Percentiles rank a stretch among this genome's conserved stretches.
These are phyloP conservation scores for Alectura lathami DNA, from an alignment of 2,113 vertebrate genomes.

Conservation along the genomic window DNA sequence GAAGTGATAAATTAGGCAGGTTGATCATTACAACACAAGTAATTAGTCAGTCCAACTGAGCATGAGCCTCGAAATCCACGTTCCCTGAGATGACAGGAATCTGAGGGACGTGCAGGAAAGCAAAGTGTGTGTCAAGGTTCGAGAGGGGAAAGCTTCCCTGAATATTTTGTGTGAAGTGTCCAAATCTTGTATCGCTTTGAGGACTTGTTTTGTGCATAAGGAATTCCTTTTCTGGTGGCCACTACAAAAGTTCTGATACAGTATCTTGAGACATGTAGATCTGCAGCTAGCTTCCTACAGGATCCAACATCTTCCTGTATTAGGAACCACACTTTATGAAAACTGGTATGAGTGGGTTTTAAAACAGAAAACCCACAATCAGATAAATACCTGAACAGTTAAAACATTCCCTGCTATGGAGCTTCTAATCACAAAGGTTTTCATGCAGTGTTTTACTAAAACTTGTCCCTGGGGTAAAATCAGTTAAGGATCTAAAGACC, in stretches of 20 bases:
- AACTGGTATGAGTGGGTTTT: background rate
- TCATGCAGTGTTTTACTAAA: background rate
- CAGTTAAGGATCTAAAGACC: background rate
- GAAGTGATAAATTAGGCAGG: slow-evolving; percentile 86
- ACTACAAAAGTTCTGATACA: background rate
- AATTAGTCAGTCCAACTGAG: slow-evolving; percentile 81
- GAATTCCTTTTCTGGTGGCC: background rate
- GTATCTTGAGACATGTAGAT: background rate
- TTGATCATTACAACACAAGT: slow-evolving; percentile 81
- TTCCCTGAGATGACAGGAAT: slow-evolving; percentile 28
- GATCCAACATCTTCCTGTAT: background rate
- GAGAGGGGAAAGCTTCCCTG: background rate
- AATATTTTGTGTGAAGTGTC: background rate
- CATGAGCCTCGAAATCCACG: slow-evolving; percentile 46
- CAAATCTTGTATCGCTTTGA: background rate
- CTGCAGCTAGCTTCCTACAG: background rate
- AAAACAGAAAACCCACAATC: background rate
- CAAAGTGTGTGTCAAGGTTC: background rate
- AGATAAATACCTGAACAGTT: background rate
- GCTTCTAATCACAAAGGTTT: background rate
- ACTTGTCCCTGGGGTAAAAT: background rate
- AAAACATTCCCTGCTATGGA: background rate
- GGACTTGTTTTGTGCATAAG: background rate
- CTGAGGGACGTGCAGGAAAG: background rate
- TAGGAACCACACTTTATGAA: background rate